These are phyloP conservation scores for Platorchestia sp. DNA, from an alignment of 1,140 invertebrate species.

Conservation along the genomic window DNA sequence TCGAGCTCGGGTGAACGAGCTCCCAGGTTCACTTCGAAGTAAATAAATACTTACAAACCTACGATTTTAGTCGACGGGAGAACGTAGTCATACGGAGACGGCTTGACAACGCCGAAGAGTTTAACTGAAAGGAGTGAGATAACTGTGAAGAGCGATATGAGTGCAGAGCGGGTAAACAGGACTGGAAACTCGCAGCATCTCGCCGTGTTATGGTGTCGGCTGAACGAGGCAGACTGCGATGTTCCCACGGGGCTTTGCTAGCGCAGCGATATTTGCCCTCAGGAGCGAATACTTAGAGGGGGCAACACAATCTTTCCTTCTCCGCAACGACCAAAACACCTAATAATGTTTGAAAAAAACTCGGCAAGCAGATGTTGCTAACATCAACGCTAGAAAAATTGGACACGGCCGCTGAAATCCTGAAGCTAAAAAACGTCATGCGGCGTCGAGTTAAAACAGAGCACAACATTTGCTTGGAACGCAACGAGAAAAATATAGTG, in stretches of 20 bases:
- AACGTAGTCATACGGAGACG: neutral
- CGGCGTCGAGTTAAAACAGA: neutral
- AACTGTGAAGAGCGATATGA: neutral
- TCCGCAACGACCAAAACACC: neutral
- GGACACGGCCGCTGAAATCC: neutral
- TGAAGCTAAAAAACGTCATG: neutral
- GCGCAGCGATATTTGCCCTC: slow-evolving; percentile 9
- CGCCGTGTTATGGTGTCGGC: neutral
- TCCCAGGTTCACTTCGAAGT: neutral
- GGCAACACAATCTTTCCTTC: slow-evolving; percentile 22
- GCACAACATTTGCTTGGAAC: neutral
- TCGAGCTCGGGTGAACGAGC: neutral
- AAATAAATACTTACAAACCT: neutral
- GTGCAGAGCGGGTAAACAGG: neutral
- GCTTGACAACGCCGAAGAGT: neutral
- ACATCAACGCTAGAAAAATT: neutral
- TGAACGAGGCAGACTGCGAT: neutral
- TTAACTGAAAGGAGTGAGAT: neutral
- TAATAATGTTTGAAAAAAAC: neutral
- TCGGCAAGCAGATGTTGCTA: neutral
- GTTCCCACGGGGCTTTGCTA: slow-evolving; percentile 42
- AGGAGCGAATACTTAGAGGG: slow-evolving; percentile 18
- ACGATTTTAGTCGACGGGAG: neutral
- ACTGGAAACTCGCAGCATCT: neutral
- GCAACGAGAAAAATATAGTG: neutral